Evolutionary conservation across 2,113 vertebrate species (phyloP).

Genomic region (Grus americana): DNA sequence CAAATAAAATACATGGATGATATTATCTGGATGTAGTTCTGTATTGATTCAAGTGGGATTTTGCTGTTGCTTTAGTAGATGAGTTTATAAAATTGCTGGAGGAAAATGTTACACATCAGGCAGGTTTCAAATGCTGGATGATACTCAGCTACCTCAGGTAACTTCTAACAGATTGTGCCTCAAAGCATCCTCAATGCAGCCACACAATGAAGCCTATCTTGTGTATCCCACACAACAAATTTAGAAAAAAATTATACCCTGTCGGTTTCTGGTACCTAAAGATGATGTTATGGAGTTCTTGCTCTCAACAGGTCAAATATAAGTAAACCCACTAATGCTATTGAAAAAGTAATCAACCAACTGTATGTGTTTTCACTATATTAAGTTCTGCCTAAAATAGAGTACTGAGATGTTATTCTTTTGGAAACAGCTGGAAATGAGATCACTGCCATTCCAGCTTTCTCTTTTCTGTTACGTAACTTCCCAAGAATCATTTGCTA

Average conservation of each 20-base stretch:
- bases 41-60: neutral
- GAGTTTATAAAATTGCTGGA: neutral
- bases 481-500: neutral
- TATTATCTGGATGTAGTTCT: neutral
- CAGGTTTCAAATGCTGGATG: neutral
- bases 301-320: neutral
- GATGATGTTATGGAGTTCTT: neutral
- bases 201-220: neutral
- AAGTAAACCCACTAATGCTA: neutral
- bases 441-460: neutral
- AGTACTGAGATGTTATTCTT: neutral
- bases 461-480: neutral
- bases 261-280: neutral
- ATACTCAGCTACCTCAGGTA: neutral
- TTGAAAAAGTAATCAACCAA: neutral
- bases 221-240: accelerated
- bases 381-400: neutral
- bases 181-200: neutral
- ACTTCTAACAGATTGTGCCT: neutral
- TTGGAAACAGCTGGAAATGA: neutral
- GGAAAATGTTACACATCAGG: neutral
- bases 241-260: neutral
- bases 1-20: neutral
- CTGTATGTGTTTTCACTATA: neutral
- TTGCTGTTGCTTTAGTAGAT: neutral